A percentile compares a stretch with the other conserved stretches of the same genome.
Evolutionary conservation across 2,113 vertebrate species (phyloP).

Genomic region (Nipponia nippon): DNA sequence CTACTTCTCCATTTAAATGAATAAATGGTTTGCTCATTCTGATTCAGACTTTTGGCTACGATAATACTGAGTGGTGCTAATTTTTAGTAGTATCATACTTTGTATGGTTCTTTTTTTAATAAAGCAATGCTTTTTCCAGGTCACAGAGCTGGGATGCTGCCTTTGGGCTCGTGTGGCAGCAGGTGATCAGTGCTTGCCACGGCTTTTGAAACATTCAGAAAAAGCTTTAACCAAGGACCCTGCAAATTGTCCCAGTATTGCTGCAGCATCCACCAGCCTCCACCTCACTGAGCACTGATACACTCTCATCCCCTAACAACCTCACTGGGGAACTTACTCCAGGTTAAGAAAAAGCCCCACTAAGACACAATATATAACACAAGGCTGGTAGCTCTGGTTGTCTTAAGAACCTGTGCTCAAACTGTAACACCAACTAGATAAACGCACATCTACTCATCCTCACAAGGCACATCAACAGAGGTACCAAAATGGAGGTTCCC

Average conservation of each 20-base stretch:
- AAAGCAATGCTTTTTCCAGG: background rate
- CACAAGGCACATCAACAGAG: background rate
- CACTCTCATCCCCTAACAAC: fast-evolving
- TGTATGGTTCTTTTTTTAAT: background rate
- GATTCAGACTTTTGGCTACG: background rate
- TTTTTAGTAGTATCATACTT: background rate
- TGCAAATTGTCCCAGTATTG: background rate
- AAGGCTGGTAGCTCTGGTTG: background rate
- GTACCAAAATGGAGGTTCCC: background rate
- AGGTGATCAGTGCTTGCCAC: background rate
- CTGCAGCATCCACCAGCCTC: background rate
- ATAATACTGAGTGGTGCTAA: fast-evolving
- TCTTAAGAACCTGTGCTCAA: background rate
- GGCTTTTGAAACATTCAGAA: background rate
- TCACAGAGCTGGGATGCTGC: background rate
- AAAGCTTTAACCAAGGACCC: background rate
- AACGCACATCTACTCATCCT: background rate
- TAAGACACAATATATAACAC: fast-evolving
- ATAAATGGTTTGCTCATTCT: background rate
- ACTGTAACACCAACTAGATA: background rate
- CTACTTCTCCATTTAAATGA: background rate
- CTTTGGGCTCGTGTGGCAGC: background rate
- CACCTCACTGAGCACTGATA: background rate
- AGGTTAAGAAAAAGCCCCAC: background rate
- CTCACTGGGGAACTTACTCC: background rate